phyloP scores from a whole-genome alignment of 2,888 invertebrate species.

The Xanthia togata region DNA sequence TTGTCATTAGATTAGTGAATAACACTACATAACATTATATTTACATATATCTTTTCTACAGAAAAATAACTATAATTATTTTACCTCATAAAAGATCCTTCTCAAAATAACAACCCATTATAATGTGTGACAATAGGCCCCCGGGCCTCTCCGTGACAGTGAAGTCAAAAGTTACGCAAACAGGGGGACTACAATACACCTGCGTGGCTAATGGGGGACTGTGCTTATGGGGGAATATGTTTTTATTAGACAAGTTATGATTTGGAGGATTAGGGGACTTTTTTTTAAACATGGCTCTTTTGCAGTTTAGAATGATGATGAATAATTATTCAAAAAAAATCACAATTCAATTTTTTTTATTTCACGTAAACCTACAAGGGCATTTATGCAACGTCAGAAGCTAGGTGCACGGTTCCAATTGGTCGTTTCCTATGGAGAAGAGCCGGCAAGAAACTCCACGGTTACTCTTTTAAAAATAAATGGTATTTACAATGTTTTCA shows the following conservation, averaged over 20 bases:
- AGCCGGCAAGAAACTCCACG: no score
- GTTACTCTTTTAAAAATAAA: no score
- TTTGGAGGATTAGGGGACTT: neutral
- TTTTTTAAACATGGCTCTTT: neutral
- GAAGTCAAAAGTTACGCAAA: conserved; percentile 52
- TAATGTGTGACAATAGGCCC: conserved; percentile 29
- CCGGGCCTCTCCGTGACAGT: neutral
- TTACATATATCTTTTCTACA: no score
- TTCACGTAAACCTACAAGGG: no score
- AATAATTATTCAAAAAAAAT: no score
- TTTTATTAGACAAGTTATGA: conserved; percentile 39
- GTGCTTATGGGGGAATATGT: conserved; percentile 5
- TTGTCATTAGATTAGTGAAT: no score
- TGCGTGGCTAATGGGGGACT: conserved; percentile 29
- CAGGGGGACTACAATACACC: conserved; percentile 40
- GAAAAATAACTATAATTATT: neutral
- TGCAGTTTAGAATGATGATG: neutral
- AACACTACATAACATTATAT: no score
- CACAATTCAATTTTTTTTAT: no score
- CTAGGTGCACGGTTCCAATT: no score
- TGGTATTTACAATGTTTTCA: no score
- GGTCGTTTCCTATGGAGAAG: no score
- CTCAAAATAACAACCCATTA: conserved; percentile 30
- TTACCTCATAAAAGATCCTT: neutral
- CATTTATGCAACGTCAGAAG: no score